Conservation (phyloP, 1,140 invertebrate genomes). For the Leptestheria dahalacensis region DNA sequence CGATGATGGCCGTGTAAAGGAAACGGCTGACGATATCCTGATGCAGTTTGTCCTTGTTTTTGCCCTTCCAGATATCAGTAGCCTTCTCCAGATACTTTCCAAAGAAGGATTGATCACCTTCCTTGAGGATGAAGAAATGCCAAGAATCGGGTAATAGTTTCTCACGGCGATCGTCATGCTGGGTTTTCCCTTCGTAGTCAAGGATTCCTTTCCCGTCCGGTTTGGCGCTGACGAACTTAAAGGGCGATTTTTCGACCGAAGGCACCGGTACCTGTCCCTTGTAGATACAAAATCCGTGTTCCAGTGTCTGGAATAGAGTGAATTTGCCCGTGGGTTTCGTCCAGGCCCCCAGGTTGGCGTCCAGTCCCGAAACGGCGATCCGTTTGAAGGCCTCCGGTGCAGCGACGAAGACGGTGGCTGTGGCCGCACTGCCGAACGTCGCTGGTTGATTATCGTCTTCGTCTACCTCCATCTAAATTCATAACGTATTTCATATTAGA, state of each 20-base stretch:
- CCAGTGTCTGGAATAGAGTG: background rate
- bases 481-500: too few species aligned
- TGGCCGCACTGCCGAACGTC: too few species aligned
- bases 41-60: background rate
- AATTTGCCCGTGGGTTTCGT: background rate
- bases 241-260: background rate
- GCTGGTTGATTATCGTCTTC: background rate
- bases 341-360: background rate
- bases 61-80: background rate
- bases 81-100: background rate
- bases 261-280: background rate
- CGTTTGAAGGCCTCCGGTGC: background rate
- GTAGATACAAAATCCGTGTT: background rate
- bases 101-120: background rate
- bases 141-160: constrained; percentile 3
- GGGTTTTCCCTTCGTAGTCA: constrained; percentile 1
- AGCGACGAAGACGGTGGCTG: background rate
- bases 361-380: background rate
- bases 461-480: too few species aligned
- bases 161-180: background rate
- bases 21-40: background rate
- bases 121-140: constrained; percentile 4
- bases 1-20: background rate
- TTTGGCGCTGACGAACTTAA: background rate
- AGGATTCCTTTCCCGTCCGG: background rate